Evolutionary conservation across 2,113 vertebrate genomes (phyloP).

Genomic region (Hylia prasina): DNA sequence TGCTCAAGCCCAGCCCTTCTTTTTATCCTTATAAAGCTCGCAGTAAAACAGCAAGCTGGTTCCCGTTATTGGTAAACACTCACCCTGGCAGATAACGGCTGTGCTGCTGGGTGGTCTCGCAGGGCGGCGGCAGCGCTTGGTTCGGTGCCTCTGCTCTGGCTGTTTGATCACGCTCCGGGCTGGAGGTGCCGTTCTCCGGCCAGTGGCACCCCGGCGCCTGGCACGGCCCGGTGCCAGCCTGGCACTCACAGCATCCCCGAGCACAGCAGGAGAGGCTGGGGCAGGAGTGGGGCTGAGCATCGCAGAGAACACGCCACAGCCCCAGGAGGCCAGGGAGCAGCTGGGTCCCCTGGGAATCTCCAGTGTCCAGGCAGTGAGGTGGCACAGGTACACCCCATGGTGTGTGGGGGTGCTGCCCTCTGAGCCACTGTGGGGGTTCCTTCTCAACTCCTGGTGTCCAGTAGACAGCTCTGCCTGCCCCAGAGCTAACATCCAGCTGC

Average conservation of each 20-base stretch:
- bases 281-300: not conserved
- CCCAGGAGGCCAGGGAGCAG: rapidly evolving
- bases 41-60: slow-evolving; percentile 82
- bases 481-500: not conserved
- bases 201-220: slow-evolving; percentile 5
- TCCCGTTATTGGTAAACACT: slow-evolving; percentile 86
- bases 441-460: not conserved
- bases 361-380: not conserved
- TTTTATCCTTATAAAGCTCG: slow-evolving; percentile 85
- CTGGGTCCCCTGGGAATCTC: not conserved
- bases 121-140: slow-evolving; percentile 72
- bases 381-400: not conserved
- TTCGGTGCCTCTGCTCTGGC: slow-evolving; percentile 70
- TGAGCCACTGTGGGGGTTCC: rapidly evolving
- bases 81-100: slow-evolving; percentile 81
- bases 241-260: not conserved
- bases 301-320: not conserved
- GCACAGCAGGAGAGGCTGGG: not conserved
- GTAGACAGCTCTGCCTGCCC: not conserved
- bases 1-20: slow-evolving; percentile 75
- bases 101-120: slow-evolving; percentile 84
- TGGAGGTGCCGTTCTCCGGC: slow-evolving; percentile 65
- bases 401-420: not conserved
- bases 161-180: slow-evolving; percentile 64
- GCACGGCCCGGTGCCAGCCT: not conserved